Evolutionary conservation across 2,888 invertebrate genomes (phyloP).

Genomic region (Pyralis farinalis): DNA sequence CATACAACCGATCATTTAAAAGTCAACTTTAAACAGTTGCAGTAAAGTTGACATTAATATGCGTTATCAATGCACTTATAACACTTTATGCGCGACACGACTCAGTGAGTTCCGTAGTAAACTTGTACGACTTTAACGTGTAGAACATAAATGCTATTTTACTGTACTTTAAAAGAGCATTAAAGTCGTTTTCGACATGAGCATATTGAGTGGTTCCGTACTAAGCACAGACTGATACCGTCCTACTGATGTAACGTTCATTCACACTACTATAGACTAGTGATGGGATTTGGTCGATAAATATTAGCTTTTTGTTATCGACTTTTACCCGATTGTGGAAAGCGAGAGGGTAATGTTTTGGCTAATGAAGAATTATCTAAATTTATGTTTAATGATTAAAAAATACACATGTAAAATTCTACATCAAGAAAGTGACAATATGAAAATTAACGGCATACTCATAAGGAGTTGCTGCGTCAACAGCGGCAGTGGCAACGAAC

Average conservation of each 20-base stretch:
- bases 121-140: neutral
- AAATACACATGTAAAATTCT: no score
- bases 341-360: no score
- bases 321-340: no score
- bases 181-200: neutral
- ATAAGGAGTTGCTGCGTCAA: no score
- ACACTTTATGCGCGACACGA: neutral
- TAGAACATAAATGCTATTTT: neutral
- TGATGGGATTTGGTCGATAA: constrained; percentile 27
- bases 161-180: neutral
- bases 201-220: constrained; percentile 41
- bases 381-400: no score
- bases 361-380: no score
- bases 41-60: neutral
- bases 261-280: constrained; percentile 56
- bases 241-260: constrained; percentile 68
- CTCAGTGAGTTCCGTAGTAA: neutral
- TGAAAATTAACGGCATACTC: no score
- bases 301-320: no score
- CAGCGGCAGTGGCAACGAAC: no score
- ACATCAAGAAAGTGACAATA: no score
- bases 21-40: neutral
- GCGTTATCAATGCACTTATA: neutral
- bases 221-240: constrained; percentile 72
- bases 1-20: neutral